Percentiles rank a stretch among this genome's conserved stretches.
These are phyloP conservation scores for Arion vulgaris DNA, from an alignment of 1,140 invertebrate species.

Conservation along the genomic window DNA sequence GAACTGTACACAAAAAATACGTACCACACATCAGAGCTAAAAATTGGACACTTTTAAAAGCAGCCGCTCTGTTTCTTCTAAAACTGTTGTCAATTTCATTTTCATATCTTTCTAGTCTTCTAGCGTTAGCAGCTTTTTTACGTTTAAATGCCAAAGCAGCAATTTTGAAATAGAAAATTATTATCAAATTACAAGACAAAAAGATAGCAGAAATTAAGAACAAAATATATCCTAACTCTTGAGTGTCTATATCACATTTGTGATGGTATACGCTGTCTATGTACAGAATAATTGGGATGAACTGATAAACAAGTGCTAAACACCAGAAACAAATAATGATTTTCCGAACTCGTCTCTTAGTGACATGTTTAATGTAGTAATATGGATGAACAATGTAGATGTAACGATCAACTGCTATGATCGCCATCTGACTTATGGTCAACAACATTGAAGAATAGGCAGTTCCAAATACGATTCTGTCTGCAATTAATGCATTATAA, in stretches of 20 bases:
- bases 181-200: background rate
- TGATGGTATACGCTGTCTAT: background rate
- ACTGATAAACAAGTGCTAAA: background rate
- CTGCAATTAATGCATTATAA: background rate
- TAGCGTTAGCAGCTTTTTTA: background rate
- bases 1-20: background rate
- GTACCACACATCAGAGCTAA: background rate
- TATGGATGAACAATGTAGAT: background rate
- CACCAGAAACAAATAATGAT: background rate
- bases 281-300: background rate
- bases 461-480: background rate
- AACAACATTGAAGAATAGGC: background rate
- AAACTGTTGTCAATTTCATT: background rate
- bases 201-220: background rate
- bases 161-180: background rate
- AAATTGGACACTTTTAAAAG: background rate
- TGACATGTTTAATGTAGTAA: background rate
- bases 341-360: background rate
- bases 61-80: background rate
- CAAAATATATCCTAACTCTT: background rate
- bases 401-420: background rate
- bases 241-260: background rate
- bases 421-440: background rate
- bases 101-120: background rate
- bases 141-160: background rate